Conservation (phyloP, 1,140 invertebrate genomes). For the Agrilus planipennis region DNA sequence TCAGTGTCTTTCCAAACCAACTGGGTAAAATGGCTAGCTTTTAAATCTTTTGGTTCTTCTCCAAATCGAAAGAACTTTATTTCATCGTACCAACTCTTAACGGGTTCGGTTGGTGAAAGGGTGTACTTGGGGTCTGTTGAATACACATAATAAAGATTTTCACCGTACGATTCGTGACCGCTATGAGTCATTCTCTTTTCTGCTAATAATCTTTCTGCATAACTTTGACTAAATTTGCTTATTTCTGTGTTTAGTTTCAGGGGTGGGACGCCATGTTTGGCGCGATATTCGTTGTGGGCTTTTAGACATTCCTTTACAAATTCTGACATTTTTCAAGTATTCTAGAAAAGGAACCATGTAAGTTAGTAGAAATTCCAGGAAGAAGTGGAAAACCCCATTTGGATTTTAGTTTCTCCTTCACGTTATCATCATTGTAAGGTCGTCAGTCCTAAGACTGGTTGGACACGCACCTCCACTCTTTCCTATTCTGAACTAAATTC, state of each 20-base stretch:
- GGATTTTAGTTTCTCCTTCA: too few relatives aligned
- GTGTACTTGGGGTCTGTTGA: constrained; percentile 54
- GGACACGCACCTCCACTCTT: too few relatives aligned
- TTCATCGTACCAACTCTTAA: constrained; percentile 60
- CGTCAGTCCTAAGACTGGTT: too few relatives aligned
- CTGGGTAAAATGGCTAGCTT: constrained; percentile 62
- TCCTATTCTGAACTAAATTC: too few relatives aligned
- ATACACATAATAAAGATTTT: constrained; percentile 69
- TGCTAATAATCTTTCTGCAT: background rate
- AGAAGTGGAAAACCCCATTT: too few relatives aligned
- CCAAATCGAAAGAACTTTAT: constrained; percentile 46
- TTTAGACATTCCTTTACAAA: constrained; percentile 52
- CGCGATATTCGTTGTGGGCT: constrained; percentile 66
- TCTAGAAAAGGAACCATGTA: too few relatives aligned
- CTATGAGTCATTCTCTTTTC: constrained; percentile 76
- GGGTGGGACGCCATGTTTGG: constrained; percentile 54
- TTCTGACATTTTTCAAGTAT: too few relatives aligned
- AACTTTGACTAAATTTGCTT: constrained; percentile 21
- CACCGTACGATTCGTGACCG: constrained; percentile 60
- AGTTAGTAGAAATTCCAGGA: too few relatives aligned
- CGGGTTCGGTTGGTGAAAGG: constrained; percentile 52
- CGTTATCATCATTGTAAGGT: too few relatives aligned
- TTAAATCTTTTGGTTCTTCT: constrained; percentile 50
- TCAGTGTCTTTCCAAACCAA: constrained; percentile 68
- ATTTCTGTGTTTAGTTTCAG: constrained; percentile 52